Evolutionary conservation across 2,888 invertebrate genomes (phyloP).

Genomic region (Volucella inflata): DNA sequence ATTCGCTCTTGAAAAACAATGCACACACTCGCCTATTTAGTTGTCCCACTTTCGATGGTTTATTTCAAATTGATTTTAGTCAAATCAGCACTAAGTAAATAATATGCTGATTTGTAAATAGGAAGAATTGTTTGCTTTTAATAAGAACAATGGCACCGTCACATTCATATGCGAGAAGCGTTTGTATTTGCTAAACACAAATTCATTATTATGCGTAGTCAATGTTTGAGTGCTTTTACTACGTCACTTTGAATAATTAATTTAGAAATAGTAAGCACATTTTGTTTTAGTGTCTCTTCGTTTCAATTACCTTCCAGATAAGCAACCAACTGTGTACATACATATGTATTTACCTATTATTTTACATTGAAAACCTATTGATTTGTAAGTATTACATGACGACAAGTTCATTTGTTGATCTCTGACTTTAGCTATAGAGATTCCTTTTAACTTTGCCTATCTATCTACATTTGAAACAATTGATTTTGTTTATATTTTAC

Average conservation of each 20-base stretch:
- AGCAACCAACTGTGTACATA: too few relatives aligned
- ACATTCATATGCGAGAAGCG: constrained; percentile 23
- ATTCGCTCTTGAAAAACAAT: too few relatives aligned
- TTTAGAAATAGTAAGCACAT: neutral
- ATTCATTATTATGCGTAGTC: constrained; percentile 31
- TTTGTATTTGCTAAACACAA: constrained; percentile 51
- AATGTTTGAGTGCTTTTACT: constrained; percentile 15
- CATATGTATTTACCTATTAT: too few relatives aligned
- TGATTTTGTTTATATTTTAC: too few relatives aligned
- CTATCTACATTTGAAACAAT: too few relatives aligned
- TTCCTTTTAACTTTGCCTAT: too few relatives aligned
- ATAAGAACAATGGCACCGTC: neutral
- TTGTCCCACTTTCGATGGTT: too few relatives aligned
- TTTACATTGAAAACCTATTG: too few relatives aligned
- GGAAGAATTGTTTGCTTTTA: constrained; percentile 19
- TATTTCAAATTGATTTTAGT: constrained; percentile 3
- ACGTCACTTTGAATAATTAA: constrained; percentile 19
- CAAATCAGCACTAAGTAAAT: constrained; percentile 13
- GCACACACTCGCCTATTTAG: too few relatives aligned
- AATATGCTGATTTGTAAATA: constrained; percentile 10
- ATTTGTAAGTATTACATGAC: too few relatives aligned
- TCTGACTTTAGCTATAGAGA: too few relatives aligned
- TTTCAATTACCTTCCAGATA: neutral
- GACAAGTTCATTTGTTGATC: too few relatives aligned
- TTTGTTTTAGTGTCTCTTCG: neutral